A percentile compares a stretch with the other conserved stretches of the same genome.
Conservation (phyloP, 2,797 vertebrate species). For the Gobio occitaniae region DNA sequence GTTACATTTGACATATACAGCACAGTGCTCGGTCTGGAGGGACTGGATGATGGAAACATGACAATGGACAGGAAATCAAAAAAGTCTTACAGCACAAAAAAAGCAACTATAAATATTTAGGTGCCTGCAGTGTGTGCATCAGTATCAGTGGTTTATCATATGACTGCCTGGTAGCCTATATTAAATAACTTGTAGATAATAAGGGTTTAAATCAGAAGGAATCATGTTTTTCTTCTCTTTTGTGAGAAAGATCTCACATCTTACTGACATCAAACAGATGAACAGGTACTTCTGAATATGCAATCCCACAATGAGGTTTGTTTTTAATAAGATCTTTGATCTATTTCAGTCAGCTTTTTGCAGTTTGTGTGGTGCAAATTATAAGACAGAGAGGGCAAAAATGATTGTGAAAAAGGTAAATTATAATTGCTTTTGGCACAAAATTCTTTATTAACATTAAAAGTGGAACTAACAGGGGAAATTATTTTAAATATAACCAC, state of each 20-base stretch:
- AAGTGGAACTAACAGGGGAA: no score
- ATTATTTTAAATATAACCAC: not conserved
- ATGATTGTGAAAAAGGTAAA: not conserved
- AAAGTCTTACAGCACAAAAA: not conserved
- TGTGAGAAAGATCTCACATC: not conserved
- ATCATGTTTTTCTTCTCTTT: not conserved
- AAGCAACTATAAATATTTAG: not conserved
- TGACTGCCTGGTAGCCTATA: not conserved
- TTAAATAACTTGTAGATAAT: not conserved
- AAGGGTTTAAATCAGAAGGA: not conserved
- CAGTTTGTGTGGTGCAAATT: not conserved
- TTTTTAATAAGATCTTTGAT: not conserved
- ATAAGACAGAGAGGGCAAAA: not conserved
- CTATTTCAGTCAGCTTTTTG: not conserved
- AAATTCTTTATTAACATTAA: not conserved
- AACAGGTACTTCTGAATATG: not conserved
- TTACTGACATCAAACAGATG: not conserved
- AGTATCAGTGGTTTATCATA: not conserved
- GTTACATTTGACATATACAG: no score
- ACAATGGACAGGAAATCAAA: slow-evolving; percentile 25
- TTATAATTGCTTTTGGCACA: not conserved
- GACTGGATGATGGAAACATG: slow-evolving; percentile 16
- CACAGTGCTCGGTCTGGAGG: no score
- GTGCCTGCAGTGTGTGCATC: not conserved
- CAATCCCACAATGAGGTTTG: not conserved